Evolutionary conservation across 35 echinoderm and acorn worm species (phyloP).

Genomic region (Lytechinus variegatus): DNA sequence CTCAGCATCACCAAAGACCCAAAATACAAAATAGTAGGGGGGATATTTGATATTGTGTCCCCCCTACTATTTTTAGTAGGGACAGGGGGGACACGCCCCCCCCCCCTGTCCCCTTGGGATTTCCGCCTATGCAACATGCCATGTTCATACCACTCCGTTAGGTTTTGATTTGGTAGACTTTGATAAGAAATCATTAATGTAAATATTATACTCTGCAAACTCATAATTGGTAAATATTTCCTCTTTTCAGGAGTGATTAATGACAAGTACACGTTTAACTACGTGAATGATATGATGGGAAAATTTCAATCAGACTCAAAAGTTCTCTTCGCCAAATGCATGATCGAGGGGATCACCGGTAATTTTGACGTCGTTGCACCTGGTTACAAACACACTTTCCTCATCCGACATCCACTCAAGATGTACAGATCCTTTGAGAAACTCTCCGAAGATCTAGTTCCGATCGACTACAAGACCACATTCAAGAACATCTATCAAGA

Average conservation of each 20-base stretch:
- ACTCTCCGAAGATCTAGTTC: not conserved
- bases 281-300: conserved; percentile 39
- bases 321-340: conserved; percentile 58
- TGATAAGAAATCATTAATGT: too few species aligned
- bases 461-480: not conserved
- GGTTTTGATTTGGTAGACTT: too few species aligned
- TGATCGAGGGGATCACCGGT: conserved; percentile 33
- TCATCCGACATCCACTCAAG: conserved; percentile 60
- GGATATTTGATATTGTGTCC: too few species aligned
- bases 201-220: too few species aligned
- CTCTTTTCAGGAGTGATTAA: not conserved
- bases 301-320: conserved; percentile 4
- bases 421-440: not conserved
- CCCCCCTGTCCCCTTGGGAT: too few species aligned
- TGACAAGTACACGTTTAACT: conserved; percentile 45
- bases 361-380: conserved; percentile 32
- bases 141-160: too few species aligned
- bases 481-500: conserved; percentile 9
- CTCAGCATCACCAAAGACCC: too few species aligned
- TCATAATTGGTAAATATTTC: too few species aligned
- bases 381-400: conserved; percentile 59
- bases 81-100: too few species aligned
- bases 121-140: too few species aligned
- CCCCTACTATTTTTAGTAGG: too few species aligned
- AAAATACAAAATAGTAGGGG: too few species aligned